A percentile compares a stretch with the other conserved stretches of the same genome.
Conservation (phyloP, 2,797 vertebrate genomes). For the Tiaroga cobitis region DNA sequence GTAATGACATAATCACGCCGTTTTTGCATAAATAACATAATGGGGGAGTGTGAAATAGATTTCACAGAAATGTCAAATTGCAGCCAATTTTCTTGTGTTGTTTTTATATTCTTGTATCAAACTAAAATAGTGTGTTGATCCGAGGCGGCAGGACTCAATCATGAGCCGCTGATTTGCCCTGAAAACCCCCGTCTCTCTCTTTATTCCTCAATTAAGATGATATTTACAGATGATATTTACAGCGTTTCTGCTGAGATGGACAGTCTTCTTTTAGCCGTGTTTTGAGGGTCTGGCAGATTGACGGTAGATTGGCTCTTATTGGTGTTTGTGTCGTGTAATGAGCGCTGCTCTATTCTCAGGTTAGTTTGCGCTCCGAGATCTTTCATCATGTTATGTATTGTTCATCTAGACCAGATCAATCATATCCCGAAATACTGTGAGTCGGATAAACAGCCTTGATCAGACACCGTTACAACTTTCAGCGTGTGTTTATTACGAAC, state of each 20-base stretch:
- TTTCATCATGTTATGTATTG: conserved; percentile 14
- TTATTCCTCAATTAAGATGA: conserved; percentile 14
- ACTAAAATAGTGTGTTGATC: conserved; percentile 12
- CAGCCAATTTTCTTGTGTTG: conserved; percentile 24
- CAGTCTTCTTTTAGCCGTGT: conserved; percentile 16
- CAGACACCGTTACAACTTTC: too few relatives aligned
- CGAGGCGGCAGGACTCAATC: not conserved
- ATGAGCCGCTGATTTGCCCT: not conserved
- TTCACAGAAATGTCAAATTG: conserved; percentile 35
- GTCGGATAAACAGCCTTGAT: not conserved
- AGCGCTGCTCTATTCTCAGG: not conserved
- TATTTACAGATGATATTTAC: conserved; percentile 30
- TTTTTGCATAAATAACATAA: not conserved
- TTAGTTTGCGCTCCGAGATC: too few relatives aligned
- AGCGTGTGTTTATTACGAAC: not conserved
- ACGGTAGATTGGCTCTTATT: not conserved
- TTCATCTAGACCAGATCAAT: not conserved
- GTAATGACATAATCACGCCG: not conserved
- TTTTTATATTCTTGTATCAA: conserved; percentile 29
- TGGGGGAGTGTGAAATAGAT: conserved; percentile 10
- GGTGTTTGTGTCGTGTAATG: not conserved
- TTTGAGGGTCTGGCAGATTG: not conserved
- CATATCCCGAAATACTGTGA: not conserved
- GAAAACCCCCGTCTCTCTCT: not conserved
- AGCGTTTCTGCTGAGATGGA: not conserved